Conservation (phyloP, 2,113 vertebrate genomes). For the Ornithorhynchus anatinus region DNA sequence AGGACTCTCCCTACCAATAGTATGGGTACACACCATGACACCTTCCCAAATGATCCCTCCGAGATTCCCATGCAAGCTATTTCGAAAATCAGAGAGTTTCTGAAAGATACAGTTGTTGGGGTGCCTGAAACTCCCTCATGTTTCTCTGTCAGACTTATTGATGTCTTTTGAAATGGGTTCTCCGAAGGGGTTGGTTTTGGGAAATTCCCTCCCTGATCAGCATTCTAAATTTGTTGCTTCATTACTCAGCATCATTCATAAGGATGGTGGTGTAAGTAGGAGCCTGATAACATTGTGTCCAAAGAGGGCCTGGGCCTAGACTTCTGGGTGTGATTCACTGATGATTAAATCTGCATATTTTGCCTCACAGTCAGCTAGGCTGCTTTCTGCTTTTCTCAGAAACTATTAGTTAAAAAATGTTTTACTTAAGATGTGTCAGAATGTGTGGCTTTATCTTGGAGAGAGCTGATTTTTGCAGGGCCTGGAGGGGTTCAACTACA, state of each 20-base stretch:
- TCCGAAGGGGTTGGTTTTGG: conserved; percentile 6
- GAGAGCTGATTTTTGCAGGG: conserved; percentile 8
- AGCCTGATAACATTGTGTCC: conserved; percentile 59
- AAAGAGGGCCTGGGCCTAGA: conserved; percentile 35
- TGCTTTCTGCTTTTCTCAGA: conserved; percentile 61
- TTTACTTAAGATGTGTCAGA: conserved; percentile 21
- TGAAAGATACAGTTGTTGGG: conserved; percentile 7
- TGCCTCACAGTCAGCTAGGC: conserved; percentile 25
- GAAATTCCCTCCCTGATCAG: conserved; percentile 33
- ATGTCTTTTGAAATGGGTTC: neutral
- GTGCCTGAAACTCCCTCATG: conserved; percentile 4
- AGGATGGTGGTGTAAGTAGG: conserved; percentile 41
- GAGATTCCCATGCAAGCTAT: neutral
- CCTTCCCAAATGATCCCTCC: no score
- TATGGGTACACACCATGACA: no score
- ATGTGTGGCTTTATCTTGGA: no score
- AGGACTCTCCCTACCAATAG: no score
- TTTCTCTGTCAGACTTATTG: conserved; percentile 13
- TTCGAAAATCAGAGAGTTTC: conserved; percentile 19
- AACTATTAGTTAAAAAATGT: conserved; percentile 23
- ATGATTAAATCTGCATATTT: conserved; percentile 29
- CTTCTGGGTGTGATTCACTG: conserved; percentile 41
- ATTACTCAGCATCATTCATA: conserved; percentile 37
- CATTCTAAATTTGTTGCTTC: conserved; percentile 29
- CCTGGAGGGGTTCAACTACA: neutral